Evolutionary conservation across 1,140 invertebrate genomes (phyloP).

Genomic region (Nephotettix cincticeps): DNA sequence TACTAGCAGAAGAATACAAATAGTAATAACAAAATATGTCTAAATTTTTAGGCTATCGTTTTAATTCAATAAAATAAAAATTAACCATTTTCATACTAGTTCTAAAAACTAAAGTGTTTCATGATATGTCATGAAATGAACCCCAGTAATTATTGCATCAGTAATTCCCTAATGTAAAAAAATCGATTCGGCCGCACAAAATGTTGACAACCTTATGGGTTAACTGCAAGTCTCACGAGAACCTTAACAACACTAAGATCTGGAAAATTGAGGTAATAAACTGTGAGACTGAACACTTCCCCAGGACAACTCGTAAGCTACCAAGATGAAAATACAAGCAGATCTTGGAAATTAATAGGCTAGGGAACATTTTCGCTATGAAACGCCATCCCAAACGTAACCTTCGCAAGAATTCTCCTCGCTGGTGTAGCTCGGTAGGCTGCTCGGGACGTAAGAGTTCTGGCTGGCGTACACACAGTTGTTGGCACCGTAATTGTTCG

Average conservation of each 20-base stretch:
- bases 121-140: no score
- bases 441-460: conserved; percentile 11
- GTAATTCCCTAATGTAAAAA: no score
- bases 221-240: no score
- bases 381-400: conserved; percentile 15
- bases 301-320: not conserved
- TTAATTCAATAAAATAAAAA: no score
- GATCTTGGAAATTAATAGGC: not conserved
- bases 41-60: no score
- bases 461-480: conserved; percentile 6
- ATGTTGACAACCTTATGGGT: no score
- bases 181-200: no score
- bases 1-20: no score
- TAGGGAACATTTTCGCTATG: conserved; percentile 5
- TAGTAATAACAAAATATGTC: no score
- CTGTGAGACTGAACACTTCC: not conserved
- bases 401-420: conserved; percentile 15
- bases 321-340: conserved; percentile 5
- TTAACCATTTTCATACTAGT: no score
- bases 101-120: no score
- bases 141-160: no score
- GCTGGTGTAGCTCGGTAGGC: conserved; percentile 8
- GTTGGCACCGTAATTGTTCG: not conserved
- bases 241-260: conserved; percentile 8
- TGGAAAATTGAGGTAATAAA: not conserved